phyloP scores from a whole-genome alignment of 2,888 invertebrate species.

The Abrostola tripartita region DNA sequence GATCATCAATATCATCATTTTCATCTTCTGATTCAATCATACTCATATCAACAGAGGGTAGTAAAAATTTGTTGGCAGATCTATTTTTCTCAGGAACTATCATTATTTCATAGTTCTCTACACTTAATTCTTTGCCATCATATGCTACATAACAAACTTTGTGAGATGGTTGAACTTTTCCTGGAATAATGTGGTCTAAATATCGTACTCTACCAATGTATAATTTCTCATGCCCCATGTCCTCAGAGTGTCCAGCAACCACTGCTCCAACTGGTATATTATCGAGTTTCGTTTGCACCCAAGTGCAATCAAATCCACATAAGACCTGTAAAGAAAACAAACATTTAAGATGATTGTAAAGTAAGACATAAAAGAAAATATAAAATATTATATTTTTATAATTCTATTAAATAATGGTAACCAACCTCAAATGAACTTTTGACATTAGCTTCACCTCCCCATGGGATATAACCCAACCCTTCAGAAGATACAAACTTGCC shows the following conservation, averaged over 20 bases:
- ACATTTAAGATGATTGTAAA: not conserved
- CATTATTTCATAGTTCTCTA: constrained; percentile 67
- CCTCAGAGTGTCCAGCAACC: constrained; percentile 88
- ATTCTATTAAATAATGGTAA: not conserved
- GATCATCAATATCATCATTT: constrained; percentile 35
- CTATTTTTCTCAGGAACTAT: constrained; percentile 57
- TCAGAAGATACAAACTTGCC: constrained; percentile 93
- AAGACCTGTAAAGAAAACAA: constrained; percentile 66
- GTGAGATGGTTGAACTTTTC: constrained; percentile 92
- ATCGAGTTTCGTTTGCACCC: constrained; percentile 88
- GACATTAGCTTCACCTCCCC: constrained; percentile 92
- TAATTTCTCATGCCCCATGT: constrained; percentile 79
- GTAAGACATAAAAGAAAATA: not conserved
- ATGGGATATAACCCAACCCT: constrained; percentile 91
- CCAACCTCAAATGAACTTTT: constrained; percentile 91
- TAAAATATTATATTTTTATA: not conserved
- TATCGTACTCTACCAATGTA: constrained; percentile 91
- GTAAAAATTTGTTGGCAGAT: constrained; percentile 39
- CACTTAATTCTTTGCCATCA: constrained; percentile 62
- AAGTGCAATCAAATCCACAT: constrained; percentile 75
- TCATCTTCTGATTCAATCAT: constrained; percentile 39
- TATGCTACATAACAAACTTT: constrained; percentile 92
- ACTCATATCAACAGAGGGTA: constrained; percentile 31
- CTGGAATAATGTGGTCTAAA: constrained; percentile 92
- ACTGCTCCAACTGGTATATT: constrained; percentile 91